Percentiles rank a stretch among this genome's conserved stretches.
These are phyloP conservation scores for Synergus japonicus DNA, from an alignment of 2,888 invertebrate genomes.

Conservation along the genomic window DNA sequence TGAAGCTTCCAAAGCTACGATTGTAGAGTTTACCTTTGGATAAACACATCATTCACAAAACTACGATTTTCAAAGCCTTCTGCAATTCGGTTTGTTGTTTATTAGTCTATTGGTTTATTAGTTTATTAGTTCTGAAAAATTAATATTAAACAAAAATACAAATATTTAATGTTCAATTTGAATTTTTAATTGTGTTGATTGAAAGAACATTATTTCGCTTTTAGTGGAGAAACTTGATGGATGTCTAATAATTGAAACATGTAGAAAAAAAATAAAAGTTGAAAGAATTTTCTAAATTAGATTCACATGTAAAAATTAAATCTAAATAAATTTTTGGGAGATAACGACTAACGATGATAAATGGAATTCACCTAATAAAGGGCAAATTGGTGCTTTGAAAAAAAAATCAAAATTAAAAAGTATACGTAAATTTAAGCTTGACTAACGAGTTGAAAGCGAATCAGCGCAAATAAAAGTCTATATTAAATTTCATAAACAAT, in stretches of 20 bases:
- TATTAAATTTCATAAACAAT: neutral
- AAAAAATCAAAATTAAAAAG: neutral
- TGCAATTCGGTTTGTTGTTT: neutral
- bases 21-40: constrained; percentile 11
- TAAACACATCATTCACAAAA: constrained; percentile 23
- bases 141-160: too few species aligned
- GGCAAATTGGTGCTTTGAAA: neutral
- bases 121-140: too few species aligned
- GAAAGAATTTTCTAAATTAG: neutral
- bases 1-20: constrained; percentile 8
- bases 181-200: too few species aligned
- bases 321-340: neutral
- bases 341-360: neutral
- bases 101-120: too few species aligned
- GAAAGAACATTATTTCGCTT: too few species aligned
- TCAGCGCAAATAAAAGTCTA: neutral
- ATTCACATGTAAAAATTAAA: neutral
- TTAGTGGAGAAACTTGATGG: too few species aligned
- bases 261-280: too few species aligned
- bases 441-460: neutral
- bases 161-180: too few species aligned
- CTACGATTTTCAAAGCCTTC: neutral
- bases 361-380: neutral
- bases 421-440: neutral
- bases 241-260: too few species aligned